Evolutionary conservation across 2,888 invertebrate genomes (phyloP), one percentile per base, ranked within the genome.

Genomic region (Azorinus chamasolen): DNA sequence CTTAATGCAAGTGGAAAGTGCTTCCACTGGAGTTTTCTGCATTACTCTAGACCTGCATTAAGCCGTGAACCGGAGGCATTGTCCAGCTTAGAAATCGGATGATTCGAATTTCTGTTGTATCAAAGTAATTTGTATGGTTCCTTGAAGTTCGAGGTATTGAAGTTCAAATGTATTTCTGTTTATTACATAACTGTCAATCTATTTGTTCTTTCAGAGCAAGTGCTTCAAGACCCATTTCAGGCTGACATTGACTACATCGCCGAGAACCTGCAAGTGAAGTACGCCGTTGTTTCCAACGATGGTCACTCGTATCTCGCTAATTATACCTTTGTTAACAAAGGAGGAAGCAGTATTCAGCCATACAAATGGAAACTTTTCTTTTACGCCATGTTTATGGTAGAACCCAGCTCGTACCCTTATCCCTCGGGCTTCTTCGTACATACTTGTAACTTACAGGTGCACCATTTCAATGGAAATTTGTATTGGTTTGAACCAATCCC

Each of bases 241-340:
- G 22, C 1, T 2, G 63, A 65, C 14, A 73, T 80, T 10, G 50
- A 80, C 43, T 57, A 73, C 24, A 54, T 80, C 20, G 65, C 70
- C n/a, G 46, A 63, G 14, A 37, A 63, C 46, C 65, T 80, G 12
- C n/a, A 63, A 8, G 22, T 80, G 1, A 58, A 46, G 5, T 63
- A 59, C 43, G 62, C 70, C 2, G 76, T 80, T 16, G 48, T 63
- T 25, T 72, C 70, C 51, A 80, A 80, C 6, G 39, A 32, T 0
- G 39, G 55, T 10, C 73, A 73, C 1, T 66, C 50, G 22, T 66
- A 27, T 45, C n/a, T 73, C 14, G 80, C 79, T 1, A 73, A 79
- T 8, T 65, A 88, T 18, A 74, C 81, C n/a, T 79, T 89, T 27
- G 70, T 59, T 18, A 89, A 89, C 65, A 82, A 53, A 1, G 89